These are phyloP conservation scores for Holacanthus passer DNA, from an alignment of 2,113 vertebrate species.

Conservation along the genomic window DNA sequence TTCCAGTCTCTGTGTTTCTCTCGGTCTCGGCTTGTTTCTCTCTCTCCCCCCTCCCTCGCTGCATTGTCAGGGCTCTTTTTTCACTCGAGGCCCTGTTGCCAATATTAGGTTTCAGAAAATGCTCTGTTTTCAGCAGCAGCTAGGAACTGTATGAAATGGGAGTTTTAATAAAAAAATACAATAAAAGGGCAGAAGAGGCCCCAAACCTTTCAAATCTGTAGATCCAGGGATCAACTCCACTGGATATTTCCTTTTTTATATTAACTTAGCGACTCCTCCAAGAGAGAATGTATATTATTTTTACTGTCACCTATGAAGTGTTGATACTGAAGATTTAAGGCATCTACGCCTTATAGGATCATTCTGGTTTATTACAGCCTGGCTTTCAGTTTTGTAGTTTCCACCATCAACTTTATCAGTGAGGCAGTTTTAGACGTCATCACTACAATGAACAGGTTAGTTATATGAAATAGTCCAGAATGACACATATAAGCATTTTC, in stretches of 20 bases:
- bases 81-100: slow-evolving; percentile 59
- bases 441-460: background rate
- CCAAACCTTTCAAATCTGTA: slow-evolving; percentile 35
- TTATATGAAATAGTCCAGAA: too few species aligned
- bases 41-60: background rate
- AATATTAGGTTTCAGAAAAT: slow-evolving; percentile 75
- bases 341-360: background rate
- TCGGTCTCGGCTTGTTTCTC: slow-evolving; percentile 25
- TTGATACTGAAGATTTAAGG: background rate
- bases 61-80: slow-evolving; percentile 45
- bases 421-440: background rate
- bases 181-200: slow-evolving; percentile 47
- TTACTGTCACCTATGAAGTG: background rate
- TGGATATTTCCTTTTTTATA: slow-evolving; percentile 21
- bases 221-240: slow-evolving; percentile 24
- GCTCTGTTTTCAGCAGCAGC: slow-evolving; percentile 53
- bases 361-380: background rate
- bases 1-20: slow-evolving; percentile 36
- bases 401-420: background rate
- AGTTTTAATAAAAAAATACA: slow-evolving; percentile 68
- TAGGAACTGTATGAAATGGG: slow-evolving; percentile 61
- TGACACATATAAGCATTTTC: too few species aligned
- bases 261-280: background rate
- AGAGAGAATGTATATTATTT: slow-evolving; percentile 4
- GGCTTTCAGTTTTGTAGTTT: background rate